phyloP scores from a whole-genome alignment of 2,797 vertebrate species.

The Neostethus bicornis region DNA sequence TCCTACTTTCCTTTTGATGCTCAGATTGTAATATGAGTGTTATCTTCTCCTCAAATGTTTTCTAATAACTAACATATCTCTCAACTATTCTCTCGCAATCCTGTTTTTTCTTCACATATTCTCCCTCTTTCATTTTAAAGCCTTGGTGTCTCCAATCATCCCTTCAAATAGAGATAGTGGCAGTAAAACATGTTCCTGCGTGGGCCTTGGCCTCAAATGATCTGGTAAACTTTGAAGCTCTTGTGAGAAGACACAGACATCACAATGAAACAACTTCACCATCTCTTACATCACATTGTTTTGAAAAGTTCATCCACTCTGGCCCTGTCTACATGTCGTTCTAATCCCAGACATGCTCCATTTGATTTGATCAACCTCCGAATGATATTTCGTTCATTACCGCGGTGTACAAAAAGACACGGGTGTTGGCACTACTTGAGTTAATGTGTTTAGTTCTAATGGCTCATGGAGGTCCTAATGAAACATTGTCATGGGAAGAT shows the following conservation, averaged over 20 bases:
- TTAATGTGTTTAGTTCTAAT: slow-evolving; percentile 82
- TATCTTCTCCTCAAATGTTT: slow-evolving; percentile 52
- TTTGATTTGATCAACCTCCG: slow-evolving; percentile 73
- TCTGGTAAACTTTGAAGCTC: slow-evolving; percentile 58
- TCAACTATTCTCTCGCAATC: slow-evolving; percentile 52
- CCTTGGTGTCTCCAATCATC: slow-evolving; percentile 1
- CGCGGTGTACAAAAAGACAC: slow-evolving; percentile 62
- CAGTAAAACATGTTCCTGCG: slow-evolving; percentile 63
- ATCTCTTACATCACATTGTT: slow-evolving; percentile 44
- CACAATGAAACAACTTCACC: slow-evolving; percentile 28
- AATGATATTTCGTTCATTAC: slow-evolving; percentile 78
- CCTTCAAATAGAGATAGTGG: slow-evolving; percentile 52
- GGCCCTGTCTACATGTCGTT: slow-evolving; percentile 23
- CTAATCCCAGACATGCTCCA: slow-evolving; percentile 57
- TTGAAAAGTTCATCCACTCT: slow-evolving; percentile 33
- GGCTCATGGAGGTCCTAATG: slow-evolving; percentile 76
- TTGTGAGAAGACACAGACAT: slow-evolving; percentile 44
- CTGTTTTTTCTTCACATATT: slow-evolving; percentile 15
- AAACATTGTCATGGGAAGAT: slow-evolving; percentile 77
- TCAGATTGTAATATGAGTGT: slow-evolving; percentile 30
- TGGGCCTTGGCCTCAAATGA: slow-evolving; percentile 60
- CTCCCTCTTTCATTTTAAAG: slow-evolving; percentile 7
- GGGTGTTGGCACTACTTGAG: slow-evolving; percentile 75
- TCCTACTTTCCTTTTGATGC: slow-evolving; percentile 7
- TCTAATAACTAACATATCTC: slow-evolving; percentile 59